phyloP scores from a whole-genome alignment of 2,888 invertebrate species.

The Cryptops parisi region DNA sequence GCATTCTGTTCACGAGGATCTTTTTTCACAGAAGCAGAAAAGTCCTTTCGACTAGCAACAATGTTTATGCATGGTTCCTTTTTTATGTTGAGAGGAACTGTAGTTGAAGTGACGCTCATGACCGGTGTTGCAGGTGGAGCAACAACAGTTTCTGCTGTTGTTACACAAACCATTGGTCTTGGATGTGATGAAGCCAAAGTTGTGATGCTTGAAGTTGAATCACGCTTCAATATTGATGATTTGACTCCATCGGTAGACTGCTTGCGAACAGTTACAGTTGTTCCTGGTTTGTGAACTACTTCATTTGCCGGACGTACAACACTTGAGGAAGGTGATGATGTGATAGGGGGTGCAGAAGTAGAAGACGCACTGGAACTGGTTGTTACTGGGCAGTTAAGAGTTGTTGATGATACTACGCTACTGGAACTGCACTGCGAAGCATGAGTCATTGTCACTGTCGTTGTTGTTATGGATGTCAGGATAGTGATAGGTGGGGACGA shows the following conservation, averaged over 20 bases:
- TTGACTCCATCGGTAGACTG: neutral
- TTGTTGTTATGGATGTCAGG: slow-evolving; percentile 17
- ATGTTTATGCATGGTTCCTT: neutral
- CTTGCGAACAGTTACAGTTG: neutral
- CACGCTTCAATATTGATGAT: neutral
- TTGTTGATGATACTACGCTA: neutral
- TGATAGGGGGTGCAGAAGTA: slow-evolving; percentile 18
- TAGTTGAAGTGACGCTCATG: neutral
- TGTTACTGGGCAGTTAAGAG: slow-evolving; percentile 16
- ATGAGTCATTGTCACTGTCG: slow-evolving; percentile 18
- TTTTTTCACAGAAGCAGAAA: neutral
- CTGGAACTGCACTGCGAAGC: neutral
- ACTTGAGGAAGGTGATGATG: slow-evolving; percentile 16
- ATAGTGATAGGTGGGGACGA: slow-evolving; percentile 15
- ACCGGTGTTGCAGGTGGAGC: neutral
- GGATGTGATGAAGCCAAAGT: neutral
- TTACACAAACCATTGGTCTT: neutral
- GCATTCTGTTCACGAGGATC: too few relatives aligned
- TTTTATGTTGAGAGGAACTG: neutral
- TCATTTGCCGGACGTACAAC: slow-evolving; percentile 13
- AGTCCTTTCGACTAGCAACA: neutral
- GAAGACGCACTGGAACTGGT: slow-evolving; percentile 19
- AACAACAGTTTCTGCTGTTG: neutral
- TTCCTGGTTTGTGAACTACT: neutral
- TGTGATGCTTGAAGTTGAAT: neutral